These are phyloP conservation scores for Petrolisthes manimaculis DNA, from an alignment of 2,888 invertebrate species.

Conservation along the genomic window DNA sequence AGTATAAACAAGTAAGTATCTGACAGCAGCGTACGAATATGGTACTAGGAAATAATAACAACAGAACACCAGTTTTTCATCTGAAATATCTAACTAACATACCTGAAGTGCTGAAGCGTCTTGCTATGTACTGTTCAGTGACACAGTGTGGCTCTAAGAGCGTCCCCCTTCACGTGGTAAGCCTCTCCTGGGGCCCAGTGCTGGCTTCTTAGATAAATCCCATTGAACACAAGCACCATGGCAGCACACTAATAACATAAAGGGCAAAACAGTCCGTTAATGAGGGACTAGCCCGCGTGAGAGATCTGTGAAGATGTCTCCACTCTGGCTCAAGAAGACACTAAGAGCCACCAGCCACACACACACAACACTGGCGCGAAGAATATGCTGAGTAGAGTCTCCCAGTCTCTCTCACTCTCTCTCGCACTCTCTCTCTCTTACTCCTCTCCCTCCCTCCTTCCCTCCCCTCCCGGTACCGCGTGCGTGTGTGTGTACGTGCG, in stretches of 20 bases:
- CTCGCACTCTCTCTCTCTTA: conserved; percentile 14
- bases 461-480: background rate
- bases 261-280: background rate
- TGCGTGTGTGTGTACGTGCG: background rate
- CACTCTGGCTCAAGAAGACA: background rate
- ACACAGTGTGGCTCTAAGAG: background rate
- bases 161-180: background rate
- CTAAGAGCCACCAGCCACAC: conserved; percentile 2
- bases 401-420: conserved; percentile 27
- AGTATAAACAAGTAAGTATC: too few species aligned
- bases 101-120: background rate
- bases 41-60: too few species aligned
- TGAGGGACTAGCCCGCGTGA: background rate
- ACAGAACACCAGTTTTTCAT: too few species aligned
- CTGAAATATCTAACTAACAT: too few species aligned
- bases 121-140: background rate
- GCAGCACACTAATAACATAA: conserved; percentile 9
- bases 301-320: background rate
- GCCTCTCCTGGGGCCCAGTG: background rate
- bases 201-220: conserved; percentile 6
- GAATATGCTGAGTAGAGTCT: conserved; percentile 53
- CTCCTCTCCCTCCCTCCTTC: conserved; percentile 19
- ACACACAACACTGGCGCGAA: conserved; percentile 42
- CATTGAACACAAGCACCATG: conserved; percentile 12
- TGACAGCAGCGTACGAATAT: too few species aligned